Conservation (phyloP, 2,888 invertebrate genomes). For the Papilio elwesi region DNA sequence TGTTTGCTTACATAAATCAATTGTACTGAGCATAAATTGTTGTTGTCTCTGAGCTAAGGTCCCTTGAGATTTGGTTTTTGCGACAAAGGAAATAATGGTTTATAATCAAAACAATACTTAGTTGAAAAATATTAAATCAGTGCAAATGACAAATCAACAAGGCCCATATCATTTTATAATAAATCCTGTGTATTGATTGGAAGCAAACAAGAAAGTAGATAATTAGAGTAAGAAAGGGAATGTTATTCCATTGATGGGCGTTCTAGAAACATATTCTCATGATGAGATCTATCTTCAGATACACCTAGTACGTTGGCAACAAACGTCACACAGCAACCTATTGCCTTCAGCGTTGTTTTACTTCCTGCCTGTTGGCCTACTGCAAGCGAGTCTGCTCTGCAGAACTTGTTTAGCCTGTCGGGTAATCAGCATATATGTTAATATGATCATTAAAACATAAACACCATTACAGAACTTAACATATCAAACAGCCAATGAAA, state of each 20-base stretch:
- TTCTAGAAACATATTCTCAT: not conserved
- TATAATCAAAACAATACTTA: not conserved
- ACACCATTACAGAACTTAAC: no score
- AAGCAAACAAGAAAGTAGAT: no score
- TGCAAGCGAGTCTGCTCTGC: not conserved
- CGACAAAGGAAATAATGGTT: not conserved
- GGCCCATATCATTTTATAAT: not conserved
- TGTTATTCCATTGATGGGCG: no score
- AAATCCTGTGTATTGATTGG: not conserved
- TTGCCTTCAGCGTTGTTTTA: not conserved
- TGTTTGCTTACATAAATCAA: slow-evolving; percentile 30
- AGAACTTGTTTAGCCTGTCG: slow-evolving; percentile 7
- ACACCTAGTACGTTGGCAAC: not conserved
- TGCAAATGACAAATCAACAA: no score
- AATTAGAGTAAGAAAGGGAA: no score
- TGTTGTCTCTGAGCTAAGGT: slow-evolving; percentile 16
- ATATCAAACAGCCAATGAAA: not conserved
- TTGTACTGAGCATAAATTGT: slow-evolving; percentile 31
- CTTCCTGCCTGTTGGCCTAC: slow-evolving; percentile 16
- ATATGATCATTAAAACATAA: not conserved
- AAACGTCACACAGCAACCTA: slow-evolving; percentile 2
- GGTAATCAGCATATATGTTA: not conserved
- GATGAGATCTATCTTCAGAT: not conserved
- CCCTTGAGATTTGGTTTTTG: not conserved
- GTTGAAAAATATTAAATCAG: no score